Base-by-base conservation (phyloP, 2,113 vertebrate species). In the Ameiurus melas region DNA sequence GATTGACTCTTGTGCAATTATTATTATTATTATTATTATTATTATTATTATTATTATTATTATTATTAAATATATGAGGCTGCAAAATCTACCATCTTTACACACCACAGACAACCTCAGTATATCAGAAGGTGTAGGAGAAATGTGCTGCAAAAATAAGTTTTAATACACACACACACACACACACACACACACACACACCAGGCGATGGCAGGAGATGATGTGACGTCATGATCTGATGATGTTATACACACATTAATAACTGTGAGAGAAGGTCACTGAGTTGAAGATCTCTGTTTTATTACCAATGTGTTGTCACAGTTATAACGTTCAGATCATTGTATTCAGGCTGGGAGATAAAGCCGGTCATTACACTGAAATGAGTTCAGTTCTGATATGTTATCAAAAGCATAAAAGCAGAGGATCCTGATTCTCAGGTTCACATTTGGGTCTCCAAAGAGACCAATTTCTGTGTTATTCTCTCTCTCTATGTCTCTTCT, bases 251-350 rank as follows among this genome's bases (percentile, higher is more conserved):
- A 71, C 25, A 73, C 77, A 73, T 33, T 73, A 17, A 77, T 9
- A 43, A 39, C 20, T 53, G 68, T 71, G 30, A 51, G 43, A 53
- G 33, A 57, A 73, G 83, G 64, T 62, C 25, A 57, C 13, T 5
- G 9, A 68, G 64, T 90, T 70, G 1, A 55, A 19, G 58, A 87
- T 62, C 19, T 77, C 13, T 25, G 75, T 27, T 90, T 85, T 85
- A 90, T 88, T 85, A 64, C 58, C 70, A 55, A 5, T 30, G 68
- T 75, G 12, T 47, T 57, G 22, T 77, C 14, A 82, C 43, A 58
- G 12, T 77, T 12, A 60, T 77, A 7, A 33, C 36, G 57, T 84
- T 33, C 57, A 68, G 47, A 14, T 17, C 25, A 68, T 68, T 78
- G 64, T 57, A 75, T 57, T 30, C 68, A 51, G 27, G 12, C 53